These are phyloP conservation scores for Asarcornis scutulata DNA, from an alignment of 2,113 vertebrate genomes.

Conservation along the genomic window DNA sequence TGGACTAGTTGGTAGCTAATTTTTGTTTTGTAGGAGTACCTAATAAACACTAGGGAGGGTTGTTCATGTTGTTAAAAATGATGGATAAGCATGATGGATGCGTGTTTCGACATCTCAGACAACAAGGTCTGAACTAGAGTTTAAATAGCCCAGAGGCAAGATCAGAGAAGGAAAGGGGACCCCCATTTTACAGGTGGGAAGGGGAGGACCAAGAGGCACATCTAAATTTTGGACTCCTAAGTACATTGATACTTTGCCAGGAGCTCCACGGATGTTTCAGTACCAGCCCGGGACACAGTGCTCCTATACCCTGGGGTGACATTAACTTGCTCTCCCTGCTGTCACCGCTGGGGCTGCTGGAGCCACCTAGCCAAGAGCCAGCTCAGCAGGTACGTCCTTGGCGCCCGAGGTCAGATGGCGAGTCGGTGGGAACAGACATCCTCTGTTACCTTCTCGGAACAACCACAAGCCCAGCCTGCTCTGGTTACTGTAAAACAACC, in stretches of 20 bases:
- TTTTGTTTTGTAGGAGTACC: background rate
- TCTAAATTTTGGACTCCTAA: background rate
- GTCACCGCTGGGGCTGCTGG: background rate
- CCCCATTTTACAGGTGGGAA: background rate
- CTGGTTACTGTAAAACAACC: background rate
- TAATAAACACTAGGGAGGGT: background rate
- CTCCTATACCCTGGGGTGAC: accelerated
- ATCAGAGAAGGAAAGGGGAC: background rate
- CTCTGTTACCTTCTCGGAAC: background rate
- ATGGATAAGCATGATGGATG: background rate
- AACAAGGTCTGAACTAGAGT: background rate
- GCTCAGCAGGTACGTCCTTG: background rate
- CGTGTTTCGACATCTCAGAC: background rate
- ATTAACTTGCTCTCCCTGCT: background rate
- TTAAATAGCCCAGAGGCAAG: background rate
- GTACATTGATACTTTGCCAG: background rate
- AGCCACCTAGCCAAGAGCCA: accelerated
- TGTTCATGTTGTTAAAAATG: background rate
- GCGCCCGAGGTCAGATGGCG: accelerated
- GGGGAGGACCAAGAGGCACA: background rate
- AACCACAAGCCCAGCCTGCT: background rate
- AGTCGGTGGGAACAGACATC: background rate
- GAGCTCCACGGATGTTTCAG: background rate
- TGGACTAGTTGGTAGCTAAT: background rate
- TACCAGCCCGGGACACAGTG: background rate